Evolutionary conservation across 2,797 vertebrate species (phyloP).

Genomic region (Danio aesculapii): DNA sequence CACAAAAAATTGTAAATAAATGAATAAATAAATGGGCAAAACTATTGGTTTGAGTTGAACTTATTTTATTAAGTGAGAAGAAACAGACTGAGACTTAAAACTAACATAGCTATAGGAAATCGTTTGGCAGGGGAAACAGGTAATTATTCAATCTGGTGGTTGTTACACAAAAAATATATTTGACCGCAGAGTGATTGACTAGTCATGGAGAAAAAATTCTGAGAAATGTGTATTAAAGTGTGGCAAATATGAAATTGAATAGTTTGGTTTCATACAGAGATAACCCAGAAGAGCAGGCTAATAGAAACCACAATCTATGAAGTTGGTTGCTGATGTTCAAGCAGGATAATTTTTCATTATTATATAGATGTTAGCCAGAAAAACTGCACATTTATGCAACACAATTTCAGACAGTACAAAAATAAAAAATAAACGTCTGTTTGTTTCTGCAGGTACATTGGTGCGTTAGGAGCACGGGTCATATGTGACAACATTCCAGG

Average conservation of each 20-base stretch:
- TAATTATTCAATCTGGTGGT: background rate
- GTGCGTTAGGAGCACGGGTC: conserved; percentile 92
- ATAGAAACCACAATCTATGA: background rate
- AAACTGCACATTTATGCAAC: background rate
- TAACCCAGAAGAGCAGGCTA: background rate
- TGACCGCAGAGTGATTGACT: background rate
- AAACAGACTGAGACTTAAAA: background rate
- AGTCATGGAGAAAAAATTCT: background rate
- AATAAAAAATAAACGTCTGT: background rate
- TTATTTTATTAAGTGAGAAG: background rate
- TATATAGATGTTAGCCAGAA: background rate
- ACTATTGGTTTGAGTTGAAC: background rate
- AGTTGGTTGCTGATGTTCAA: background rate
- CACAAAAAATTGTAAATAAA: background rate
- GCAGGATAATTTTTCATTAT: background rate
- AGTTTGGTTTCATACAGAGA: background rate
- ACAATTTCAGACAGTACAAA: background rate
- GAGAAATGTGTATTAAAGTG: background rate
- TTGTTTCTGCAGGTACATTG: conserved; percentile 88
- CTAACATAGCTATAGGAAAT: conserved; percentile 8
- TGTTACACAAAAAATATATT: conserved; percentile 10
- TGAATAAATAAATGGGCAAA: background rate
- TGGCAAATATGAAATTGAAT: conserved; percentile 11
- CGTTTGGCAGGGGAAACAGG: background rate
- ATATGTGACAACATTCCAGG: conserved; percentile 98